Conservation (phyloP, 2,113 vertebrate genomes). For the Labrus mixtus region DNA sequence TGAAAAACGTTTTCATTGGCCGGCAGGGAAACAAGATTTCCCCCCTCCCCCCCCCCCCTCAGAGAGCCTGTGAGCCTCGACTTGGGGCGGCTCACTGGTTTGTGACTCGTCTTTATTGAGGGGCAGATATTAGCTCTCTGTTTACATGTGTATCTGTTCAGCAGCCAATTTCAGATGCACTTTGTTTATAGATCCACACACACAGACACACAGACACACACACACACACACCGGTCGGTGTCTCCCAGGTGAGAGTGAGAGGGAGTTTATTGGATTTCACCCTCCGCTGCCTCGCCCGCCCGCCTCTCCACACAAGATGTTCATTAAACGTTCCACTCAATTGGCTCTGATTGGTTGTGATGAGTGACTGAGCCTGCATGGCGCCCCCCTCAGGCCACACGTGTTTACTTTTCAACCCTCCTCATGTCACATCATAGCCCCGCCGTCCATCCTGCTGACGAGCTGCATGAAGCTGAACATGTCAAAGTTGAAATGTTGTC, state of each 20-base stretch:
- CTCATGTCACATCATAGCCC: conserved; percentile 30
- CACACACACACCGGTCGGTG: conserved; percentile 47
- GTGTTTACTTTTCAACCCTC: conserved; percentile 38
- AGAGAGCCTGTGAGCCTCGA: conserved; percentile 34
- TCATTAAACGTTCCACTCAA: conserved; percentile 83
- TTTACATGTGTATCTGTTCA: conserved; percentile 81
- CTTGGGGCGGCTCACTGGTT: conserved; percentile 61
- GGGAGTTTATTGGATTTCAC: conserved; percentile 82
- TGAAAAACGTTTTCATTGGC: not conserved
- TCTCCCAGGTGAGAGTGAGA: conserved; percentile 76
- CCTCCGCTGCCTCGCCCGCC: conserved; percentile 63
- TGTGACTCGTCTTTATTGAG: conserved; percentile 76
- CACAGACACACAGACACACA: conserved; percentile 27
- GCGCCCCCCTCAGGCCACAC: conserved; percentile 64
- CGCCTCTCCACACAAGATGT: conserved; percentile 67
- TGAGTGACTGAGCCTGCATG: conserved; percentile 62
- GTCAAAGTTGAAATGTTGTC: not conserved
- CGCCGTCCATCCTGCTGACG: conserved; percentile 15
- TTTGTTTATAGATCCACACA: conserved; percentile 78
- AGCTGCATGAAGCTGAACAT: conserved; percentile 10
- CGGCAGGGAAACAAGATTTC: conserved; percentile 37
- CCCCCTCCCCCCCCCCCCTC: conserved; percentile 13
- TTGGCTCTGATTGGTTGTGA: conserved; percentile 75
- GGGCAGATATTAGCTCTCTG: conserved; percentile 79
- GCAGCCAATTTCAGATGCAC: conserved; percentile 75